Evolutionary conservation across 2,797 vertebrate genomes (phyloP).

Genomic region (Scolopax bukidnonensis): DNA sequence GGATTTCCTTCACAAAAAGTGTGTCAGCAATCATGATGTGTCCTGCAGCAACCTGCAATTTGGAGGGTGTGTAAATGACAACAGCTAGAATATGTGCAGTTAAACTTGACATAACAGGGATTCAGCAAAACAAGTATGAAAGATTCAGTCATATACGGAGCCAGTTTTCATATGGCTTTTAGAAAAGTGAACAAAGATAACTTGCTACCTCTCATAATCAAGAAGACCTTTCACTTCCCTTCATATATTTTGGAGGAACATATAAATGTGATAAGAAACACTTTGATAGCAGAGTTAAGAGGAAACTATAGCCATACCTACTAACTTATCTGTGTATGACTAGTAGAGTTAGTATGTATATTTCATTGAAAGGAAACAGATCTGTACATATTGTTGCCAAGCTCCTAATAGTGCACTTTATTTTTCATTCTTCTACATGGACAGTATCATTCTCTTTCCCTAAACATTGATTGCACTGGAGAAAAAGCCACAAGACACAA

Average conservation of each 20-base stretch:
- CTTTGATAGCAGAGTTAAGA: conserved; percentile 33
- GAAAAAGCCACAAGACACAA: neutral
- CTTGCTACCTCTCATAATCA: conserved; percentile 24
- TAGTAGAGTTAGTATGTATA: neutral
- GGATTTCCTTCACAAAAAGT: neutral
- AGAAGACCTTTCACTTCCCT: neutral
- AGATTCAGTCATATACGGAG: neutral
- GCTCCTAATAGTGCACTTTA: neutral
- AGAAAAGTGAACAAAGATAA: conserved; percentile 34
- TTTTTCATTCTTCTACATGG: neutral
- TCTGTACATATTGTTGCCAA: neutral
- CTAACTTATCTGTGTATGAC: neutral
- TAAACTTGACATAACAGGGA: conserved; percentile 4
- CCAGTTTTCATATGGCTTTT: neutral
- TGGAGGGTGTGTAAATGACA: neutral
- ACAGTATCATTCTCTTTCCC: neutral
- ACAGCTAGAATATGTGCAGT: neutral
- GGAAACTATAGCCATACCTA: conserved; percentile 15
- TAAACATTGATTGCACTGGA: neutral
- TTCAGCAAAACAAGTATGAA: neutral
- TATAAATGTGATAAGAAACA: conserved; percentile 35
- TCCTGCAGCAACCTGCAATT: neutral
- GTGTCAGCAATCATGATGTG: neutral
- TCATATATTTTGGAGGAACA: conserved; percentile 44
- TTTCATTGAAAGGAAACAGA: conserved; percentile 47